phyloP scores from a whole-genome alignment of 2,797 vertebrate species.

The Thunnus albacares region DNA sequence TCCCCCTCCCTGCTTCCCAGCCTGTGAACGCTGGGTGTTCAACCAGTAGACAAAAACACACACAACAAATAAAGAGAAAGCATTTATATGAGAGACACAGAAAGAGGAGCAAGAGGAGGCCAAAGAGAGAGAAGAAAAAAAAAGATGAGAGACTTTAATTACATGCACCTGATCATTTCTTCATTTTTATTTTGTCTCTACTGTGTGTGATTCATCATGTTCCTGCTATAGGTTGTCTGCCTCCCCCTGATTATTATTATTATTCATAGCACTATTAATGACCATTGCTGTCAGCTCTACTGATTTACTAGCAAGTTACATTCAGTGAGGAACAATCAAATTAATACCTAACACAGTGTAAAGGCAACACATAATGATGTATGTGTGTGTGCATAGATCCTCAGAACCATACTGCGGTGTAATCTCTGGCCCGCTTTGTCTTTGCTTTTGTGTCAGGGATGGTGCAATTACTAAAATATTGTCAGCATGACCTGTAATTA shows the following conservation, averaged over 20 bases:
- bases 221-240: conserved; percentile 39
- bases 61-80: conserved; percentile 48
- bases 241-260: conserved; percentile 64
- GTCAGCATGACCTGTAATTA: conserved; percentile 85
- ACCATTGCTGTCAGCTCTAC: conserved; percentile 50
- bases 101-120: conserved; percentile 2
- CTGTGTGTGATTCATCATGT: conserved; percentile 43
- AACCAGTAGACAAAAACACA: conserved; percentile 23
- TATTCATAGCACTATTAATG: conserved; percentile 68
- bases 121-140: not conserved
- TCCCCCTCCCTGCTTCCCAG: conserved; percentile 33
- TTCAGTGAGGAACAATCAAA: conserved; percentile 65
- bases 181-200: conserved; percentile 48
- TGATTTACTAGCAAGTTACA: conserved; percentile 68
- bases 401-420: conserved; percentile 59
- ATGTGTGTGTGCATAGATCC: conserved; percentile 52
- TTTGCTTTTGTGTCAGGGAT: conserved; percentile 74
- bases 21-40: conserved; percentile 34
- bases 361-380: conserved; percentile 63
- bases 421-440: conserved; percentile 70
- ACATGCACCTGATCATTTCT: conserved; percentile 25
- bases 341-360: conserved; percentile 61
- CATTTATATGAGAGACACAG: conserved; percentile 15
- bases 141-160: conserved; percentile 37
- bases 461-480: conserved; percentile 84